Percentiles rank a stretch among this genome's conserved stretches.
phyloP scores from a whole-genome alignment of 2,888 invertebrate species.

The Eumerus sabulonum region DNA sequence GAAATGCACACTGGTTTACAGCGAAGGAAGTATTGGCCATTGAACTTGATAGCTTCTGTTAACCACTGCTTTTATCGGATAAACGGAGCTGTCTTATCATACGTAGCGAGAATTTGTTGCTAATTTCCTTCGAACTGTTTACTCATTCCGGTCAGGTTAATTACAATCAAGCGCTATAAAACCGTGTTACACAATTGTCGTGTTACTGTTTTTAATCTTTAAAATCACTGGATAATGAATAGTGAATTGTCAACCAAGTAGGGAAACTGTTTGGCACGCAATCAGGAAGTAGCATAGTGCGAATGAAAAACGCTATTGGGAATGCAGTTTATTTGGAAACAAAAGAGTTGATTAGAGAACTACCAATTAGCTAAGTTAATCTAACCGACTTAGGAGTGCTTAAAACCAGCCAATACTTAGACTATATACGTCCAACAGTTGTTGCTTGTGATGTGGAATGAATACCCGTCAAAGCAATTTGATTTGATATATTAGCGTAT shows the following conservation, averaged over 20 bases:
- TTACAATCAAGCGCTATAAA: slow-evolving; percentile 24
- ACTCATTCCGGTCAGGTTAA: slow-evolving; percentile 19
- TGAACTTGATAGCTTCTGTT: slow-evolving; percentile 43
- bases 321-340: slow-evolving; percentile 18
- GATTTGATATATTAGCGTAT: too few relatives aligned
- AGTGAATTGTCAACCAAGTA: too few relatives aligned
- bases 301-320: too few relatives aligned
- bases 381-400: too few relatives aligned
- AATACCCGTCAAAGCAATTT: too few relatives aligned
- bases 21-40: slow-evolving; percentile 41
- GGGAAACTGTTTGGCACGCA: background rate
- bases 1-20: background rate
- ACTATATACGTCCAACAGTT: too few relatives aligned
- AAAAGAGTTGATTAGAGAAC: slow-evolving; percentile 30
- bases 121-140: background rate
- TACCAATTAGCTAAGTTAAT: background rate
- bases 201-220: background rate
- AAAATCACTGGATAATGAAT: background rate
- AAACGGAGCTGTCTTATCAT: too few relatives aligned
- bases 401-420: too few relatives aligned
- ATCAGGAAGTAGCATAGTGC: too few relatives aligned
- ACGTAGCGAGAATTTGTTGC: background rate
- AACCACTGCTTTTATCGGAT: too few relatives aligned
- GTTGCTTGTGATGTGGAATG: too few relatives aligned
- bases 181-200: slow-evolving; percentile 1